Conservation (phyloP, 1,140 invertebrate genomes). For the Ylistrum balloti region DNA sequence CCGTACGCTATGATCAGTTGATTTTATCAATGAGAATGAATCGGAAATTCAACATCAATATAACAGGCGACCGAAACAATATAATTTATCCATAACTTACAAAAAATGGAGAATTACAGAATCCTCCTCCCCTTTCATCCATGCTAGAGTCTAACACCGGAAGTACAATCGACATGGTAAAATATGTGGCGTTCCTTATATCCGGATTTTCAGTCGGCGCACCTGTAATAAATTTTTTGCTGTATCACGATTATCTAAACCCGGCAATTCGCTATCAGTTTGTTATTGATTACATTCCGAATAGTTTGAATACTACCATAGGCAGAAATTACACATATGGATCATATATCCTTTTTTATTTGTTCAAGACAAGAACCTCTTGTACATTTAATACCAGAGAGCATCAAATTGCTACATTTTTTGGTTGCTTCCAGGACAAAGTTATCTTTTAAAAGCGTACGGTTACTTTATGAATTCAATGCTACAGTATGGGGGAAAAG, state of each 20-base stretch:
- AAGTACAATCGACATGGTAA: slow-evolving; percentile 19
- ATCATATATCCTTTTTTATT: too few species aligned
- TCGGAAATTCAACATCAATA: not conserved
- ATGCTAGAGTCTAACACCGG: slow-evolving; percentile 37
- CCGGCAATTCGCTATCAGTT: too few species aligned
- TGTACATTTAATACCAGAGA: too few species aligned
- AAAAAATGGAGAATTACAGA: slow-evolving; percentile 28
- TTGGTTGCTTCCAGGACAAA: too few species aligned
- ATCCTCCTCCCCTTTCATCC: slow-evolving; percentile 31
- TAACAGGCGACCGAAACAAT: not conserved
- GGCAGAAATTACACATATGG: too few species aligned
- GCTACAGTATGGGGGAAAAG: too few species aligned
- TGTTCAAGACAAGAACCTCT: too few species aligned
- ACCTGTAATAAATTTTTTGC: not conserved
- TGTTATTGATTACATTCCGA: too few species aligned
- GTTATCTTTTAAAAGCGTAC: too few species aligned
- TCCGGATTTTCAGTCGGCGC: slow-evolving; percentile 23
- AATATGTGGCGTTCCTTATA: not conserved
- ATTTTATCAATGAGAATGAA: not conserved
- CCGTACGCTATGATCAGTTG: not conserved
- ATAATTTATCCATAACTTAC: not conserved
- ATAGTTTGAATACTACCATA: too few species aligned
- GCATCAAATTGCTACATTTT: too few species aligned
- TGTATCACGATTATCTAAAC: not conserved
- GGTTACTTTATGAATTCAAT: too few species aligned